These are phyloP conservation scores for Protomyctophum bolini DNA, from an alignment of 2,113 vertebrate genomes.

Conservation along the genomic window DNA sequence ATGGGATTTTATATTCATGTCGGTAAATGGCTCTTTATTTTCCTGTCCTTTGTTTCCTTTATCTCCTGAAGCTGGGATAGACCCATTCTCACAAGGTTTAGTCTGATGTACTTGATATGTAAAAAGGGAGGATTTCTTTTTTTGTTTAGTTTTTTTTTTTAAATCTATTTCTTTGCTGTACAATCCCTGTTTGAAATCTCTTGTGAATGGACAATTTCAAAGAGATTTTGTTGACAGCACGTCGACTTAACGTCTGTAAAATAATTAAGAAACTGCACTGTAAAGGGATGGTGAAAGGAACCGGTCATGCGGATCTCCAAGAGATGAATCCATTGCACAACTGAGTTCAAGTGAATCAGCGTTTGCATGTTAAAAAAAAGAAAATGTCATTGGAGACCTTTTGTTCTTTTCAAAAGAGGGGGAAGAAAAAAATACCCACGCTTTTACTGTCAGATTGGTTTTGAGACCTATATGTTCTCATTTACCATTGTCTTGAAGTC, in stretches of 20 bases:
- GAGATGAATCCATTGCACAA: constrained; percentile 57
- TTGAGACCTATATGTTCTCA: constrained; percentile 49
- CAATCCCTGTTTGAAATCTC: constrained; percentile 47
- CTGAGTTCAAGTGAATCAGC: constrained; percentile 60
- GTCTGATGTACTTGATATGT: constrained; percentile 58
- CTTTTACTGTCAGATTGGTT: constrained; percentile 55
- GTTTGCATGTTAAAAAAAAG: constrained; percentile 64
- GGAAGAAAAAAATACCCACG: constrained; percentile 16
- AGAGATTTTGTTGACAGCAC: constrained; percentile 59
- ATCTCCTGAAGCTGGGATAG: constrained; percentile 71
- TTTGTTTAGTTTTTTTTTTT: background rate
- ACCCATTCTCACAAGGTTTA: constrained; percentile 66
- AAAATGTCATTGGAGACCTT: constrained; percentile 57
- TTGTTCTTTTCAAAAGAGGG: constrained; percentile 50
- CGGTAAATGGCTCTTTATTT: constrained; percentile 54
- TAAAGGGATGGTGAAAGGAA: constrained; percentile 59
- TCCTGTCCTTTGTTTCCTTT: constrained; percentile 40
- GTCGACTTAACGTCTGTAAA: constrained; percentile 60
- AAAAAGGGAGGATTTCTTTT: constrained; percentile 27
- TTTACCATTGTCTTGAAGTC: constrained; percentile 44
- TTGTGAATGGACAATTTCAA: constrained; percentile 46
- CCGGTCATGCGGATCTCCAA: constrained; percentile 54
- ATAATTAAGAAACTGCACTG: constrained; percentile 64
- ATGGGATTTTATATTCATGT: constrained; percentile 77
- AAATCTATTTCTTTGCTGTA: constrained; percentile 39